Evolutionary conservation across 2,888 invertebrate species (phyloP).

Genomic region (Conomelus anceps): DNA sequence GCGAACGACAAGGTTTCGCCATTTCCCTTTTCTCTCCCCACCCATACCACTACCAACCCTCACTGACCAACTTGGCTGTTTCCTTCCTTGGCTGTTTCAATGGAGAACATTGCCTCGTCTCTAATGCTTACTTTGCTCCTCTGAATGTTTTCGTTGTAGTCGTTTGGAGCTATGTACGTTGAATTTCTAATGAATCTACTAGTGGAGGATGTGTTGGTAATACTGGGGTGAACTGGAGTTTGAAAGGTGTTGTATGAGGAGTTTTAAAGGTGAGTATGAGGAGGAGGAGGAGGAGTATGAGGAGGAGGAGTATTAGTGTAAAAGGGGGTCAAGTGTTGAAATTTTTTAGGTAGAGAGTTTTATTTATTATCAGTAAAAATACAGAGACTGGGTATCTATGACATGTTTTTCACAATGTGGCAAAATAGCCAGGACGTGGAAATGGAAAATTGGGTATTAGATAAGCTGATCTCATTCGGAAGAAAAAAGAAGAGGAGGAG

Average conservation of each 20-base stretch:
- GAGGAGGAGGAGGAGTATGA: too few relatives aligned
- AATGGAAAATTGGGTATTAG: too few relatives aligned
- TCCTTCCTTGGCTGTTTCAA: not conserved
- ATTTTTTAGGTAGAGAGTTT: too few relatives aligned
- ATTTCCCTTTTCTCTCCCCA: slow-evolving; percentile 20
- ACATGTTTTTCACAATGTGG: too few relatives aligned
- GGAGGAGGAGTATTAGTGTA: too few relatives aligned
- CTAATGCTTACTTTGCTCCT: not conserved
- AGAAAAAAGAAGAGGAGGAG: too few relatives aligned
- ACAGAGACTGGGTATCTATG: too few relatives aligned
- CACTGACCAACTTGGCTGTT: not conserved
- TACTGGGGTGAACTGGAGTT: not conserved
- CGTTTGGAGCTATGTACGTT: not conserved
- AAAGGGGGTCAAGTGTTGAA: too few relatives aligned
- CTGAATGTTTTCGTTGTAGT: not conserved
- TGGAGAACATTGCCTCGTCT: not conserved
- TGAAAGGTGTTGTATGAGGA: not conserved
- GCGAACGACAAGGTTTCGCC: slow-evolving; percentile 26
- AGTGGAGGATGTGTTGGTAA: not conserved
- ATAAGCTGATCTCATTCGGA: too few relatives aligned
- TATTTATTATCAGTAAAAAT: too few relatives aligned
- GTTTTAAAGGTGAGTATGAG: too few relatives aligned
- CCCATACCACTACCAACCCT: not conserved
- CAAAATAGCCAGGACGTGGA: too few relatives aligned
- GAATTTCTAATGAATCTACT: not conserved